These are phyloP conservation scores for Spicauda simplicius DNA, from an alignment of 2,888 invertebrate genomes.

Conservation along the genomic window DNA sequence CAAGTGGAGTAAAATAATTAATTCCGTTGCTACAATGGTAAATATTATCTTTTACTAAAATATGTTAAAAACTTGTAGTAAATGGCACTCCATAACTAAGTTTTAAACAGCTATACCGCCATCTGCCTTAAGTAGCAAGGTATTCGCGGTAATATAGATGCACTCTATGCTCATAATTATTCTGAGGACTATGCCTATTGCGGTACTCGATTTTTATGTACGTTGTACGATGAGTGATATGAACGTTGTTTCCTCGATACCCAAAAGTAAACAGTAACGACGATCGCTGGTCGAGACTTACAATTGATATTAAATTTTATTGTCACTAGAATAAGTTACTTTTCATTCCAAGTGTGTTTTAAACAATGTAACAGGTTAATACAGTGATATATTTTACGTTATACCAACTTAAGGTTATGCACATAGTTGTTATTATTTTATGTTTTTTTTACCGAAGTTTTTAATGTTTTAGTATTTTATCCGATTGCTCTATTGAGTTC, in stretches of 20 bases:
- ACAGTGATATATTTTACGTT: constrained; percentile 14
- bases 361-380: constrained; percentile 3
- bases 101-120: too few species aligned
- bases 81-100: too few species aligned
- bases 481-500: constrained; percentile 3
- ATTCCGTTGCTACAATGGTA: too few species aligned
- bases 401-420: neutral
- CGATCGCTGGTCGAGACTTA: constrained; percentile 12
- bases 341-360: constrained; percentile 18
- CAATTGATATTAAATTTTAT: neutral
- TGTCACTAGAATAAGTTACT: constrained; percentile 1
- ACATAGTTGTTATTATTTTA: constrained; percentile 7
- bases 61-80: too few species aligned
- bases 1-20: too few species aligned
- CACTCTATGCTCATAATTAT: too few species aligned
- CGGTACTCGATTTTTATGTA: too few species aligned
- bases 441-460: constrained; percentile 2
- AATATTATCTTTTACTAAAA: too few species aligned
- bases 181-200: too few species aligned
- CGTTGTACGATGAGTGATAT: too few species aligned
- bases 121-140: too few species aligned
- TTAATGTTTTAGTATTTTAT: constrained; percentile 1
- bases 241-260: neutral
- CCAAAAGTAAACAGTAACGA: neutral
- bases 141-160: too few species aligned